These are phyloP conservation scores for Periparus ater DNA, from an alignment of 2,797 vertebrate genomes.

Conservation along the genomic window DNA sequence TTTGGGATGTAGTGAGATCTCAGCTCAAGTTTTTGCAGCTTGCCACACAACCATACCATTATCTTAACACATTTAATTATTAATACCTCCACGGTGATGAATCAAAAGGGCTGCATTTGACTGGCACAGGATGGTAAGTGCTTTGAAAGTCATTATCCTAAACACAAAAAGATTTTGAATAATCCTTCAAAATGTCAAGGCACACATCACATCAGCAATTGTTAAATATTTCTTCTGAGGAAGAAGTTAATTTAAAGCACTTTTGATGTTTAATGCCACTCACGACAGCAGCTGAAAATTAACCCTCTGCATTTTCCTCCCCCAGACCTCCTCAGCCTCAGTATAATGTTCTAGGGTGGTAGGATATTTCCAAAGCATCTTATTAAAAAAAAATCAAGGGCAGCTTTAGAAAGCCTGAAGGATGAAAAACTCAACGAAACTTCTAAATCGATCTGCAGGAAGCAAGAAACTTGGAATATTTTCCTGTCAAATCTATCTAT, in stretches of 20 bases:
- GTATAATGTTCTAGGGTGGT: not conserved
- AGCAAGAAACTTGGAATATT: not conserved
- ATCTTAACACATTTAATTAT: constrained; percentile 67
- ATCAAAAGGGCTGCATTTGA: constrained; percentile 68
- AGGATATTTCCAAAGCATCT: not conserved
- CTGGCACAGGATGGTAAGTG: constrained; percentile 68
- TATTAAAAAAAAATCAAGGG: constrained; percentile 56
- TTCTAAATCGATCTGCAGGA: not conserved
- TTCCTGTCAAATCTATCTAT: constrained; percentile 15
- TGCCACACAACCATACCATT: constrained; percentile 18
- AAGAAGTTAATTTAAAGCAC: constrained; percentile 68
- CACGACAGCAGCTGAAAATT: not conserved
- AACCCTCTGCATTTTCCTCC: constrained; percentile 37
- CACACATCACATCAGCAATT: constrained; percentile 65
- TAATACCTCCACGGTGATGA: constrained; percentile 63
- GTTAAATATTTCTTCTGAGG: constrained; percentile 72
- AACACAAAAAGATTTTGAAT: constrained; percentile 76
- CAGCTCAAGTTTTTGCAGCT: not conserved
- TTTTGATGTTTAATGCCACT: constrained; percentile 62
- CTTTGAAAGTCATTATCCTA: constrained; percentile 75
- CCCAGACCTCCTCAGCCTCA: not conserved
- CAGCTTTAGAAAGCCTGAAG: constrained; percentile 28
- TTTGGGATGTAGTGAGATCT: not conserved
- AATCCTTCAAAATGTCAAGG: constrained; percentile 75
- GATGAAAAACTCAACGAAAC: constrained; percentile 9